Conservation (phyloP, 2,888 invertebrate genomes). For the Philereme vetulata region DNA sequence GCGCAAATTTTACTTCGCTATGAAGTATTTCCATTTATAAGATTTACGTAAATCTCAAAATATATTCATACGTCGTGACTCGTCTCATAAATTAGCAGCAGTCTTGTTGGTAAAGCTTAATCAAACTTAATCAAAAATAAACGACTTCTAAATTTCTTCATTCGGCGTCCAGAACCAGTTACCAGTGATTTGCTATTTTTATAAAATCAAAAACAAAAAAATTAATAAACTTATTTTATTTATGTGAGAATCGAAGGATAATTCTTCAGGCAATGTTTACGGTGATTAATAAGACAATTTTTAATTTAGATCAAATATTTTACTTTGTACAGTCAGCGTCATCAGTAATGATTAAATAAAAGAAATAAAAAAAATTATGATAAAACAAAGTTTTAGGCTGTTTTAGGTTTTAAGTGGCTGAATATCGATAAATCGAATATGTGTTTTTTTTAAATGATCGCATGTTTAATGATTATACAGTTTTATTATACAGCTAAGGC, state of each 20-base stretch:
- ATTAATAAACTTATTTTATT: slow-evolving; percentile 45
- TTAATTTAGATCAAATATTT: slow-evolving; percentile 56
- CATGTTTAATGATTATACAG: too few species aligned
- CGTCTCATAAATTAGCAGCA: slow-evolving; percentile 36
- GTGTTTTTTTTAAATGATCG: too few species aligned
- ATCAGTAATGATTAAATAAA: too few species aligned
- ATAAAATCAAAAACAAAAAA: slow-evolving; percentile 33
- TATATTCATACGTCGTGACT: slow-evolving; percentile 8
- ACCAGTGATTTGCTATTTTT: slow-evolving; percentile 39
- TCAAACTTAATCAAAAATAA: slow-evolving; percentile 45
- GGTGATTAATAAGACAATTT: slow-evolving; percentile 65
- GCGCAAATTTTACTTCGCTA: too few species aligned
- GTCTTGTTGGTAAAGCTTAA: slow-evolving; percentile 47
- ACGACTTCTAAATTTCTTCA: slow-evolving; percentile 44
- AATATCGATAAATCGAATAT: too few species aligned
- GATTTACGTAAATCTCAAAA: neutral
- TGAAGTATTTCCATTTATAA: too few species aligned
- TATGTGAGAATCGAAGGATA: slow-evolving; percentile 40
- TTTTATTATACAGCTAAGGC: too few species aligned
- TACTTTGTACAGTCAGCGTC: slow-evolving; percentile 40
- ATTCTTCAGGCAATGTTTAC: slow-evolving; percentile 54
- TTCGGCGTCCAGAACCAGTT: slow-evolving; percentile 44
- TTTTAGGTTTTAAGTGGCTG: too few species aligned
- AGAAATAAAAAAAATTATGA: too few species aligned
- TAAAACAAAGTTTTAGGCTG: too few species aligned